These are phyloP conservation scores for Crotalus helleri DNA, from an alignment of 2,113 vertebrate species.

Conservation along the genomic window DNA sequence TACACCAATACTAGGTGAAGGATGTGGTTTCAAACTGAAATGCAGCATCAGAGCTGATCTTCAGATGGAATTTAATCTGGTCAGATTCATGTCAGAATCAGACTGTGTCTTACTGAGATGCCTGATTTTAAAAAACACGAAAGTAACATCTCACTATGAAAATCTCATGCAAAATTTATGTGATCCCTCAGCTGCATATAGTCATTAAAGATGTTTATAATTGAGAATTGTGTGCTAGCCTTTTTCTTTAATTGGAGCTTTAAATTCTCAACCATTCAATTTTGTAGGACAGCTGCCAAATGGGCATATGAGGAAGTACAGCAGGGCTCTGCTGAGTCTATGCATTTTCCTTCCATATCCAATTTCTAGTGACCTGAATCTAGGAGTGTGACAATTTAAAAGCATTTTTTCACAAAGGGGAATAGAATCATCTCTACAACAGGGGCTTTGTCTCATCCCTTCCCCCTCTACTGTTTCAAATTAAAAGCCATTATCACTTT, in stretches of 20 bases:
- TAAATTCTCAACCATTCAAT: constrained; percentile 42
- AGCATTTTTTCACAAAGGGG: constrained; percentile 20
- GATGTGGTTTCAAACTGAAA: background rate
- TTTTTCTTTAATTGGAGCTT: constrained; percentile 38
- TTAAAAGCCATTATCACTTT: constrained; percentile 24
- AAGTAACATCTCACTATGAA: background rate
- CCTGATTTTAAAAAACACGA: background rate
- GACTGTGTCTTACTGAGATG: background rate
- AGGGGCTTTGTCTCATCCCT: background rate
- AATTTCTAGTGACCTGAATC: constrained; percentile 62
- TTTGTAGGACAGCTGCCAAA: constrained; percentile 45
- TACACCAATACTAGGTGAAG: background rate
- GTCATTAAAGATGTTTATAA: background rate
- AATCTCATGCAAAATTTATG: background rate
- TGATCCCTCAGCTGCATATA: background rate
- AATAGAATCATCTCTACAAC: constrained; percentile 30
- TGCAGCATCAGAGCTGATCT: background rate
- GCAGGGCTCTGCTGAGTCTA: constrained; percentile 43
- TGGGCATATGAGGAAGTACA: constrained; percentile 55
- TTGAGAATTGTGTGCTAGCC: constrained; percentile 2
- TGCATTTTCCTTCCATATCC: constrained; percentile 50
- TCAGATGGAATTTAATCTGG: background rate
- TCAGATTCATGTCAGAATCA: background rate
- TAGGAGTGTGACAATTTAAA: constrained; percentile 40
- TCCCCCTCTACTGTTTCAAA: background rate